Evolutionary conservation across 1,140 invertebrate genomes (phyloP), one percentile per base, ranked within the genome.

Genomic region (Argopecten irradians): DNA sequence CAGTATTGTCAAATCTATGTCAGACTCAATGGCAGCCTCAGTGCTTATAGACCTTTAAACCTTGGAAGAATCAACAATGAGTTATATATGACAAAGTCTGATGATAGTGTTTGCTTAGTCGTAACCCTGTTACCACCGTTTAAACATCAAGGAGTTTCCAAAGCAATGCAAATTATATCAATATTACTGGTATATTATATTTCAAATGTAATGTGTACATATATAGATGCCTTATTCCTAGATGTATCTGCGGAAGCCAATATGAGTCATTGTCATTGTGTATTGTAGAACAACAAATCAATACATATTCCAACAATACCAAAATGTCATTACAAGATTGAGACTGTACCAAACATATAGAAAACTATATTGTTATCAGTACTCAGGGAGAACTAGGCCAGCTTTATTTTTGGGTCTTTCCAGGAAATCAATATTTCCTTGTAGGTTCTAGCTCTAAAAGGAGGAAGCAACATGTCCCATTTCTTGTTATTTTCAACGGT

Each of bases 241-340:
- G 55, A 71, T 71, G 22, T 28, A 28, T n/a, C 55, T n/a, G 22
- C n/a, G n/a, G 55, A 16, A 71, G n/a, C 1, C 22, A 3, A 3
- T n/a, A 7, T 28, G 55, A 71, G 55, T 71, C 55, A 28, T 22
- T 71, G 28, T n/a, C 22, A n/a, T 71, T 71, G 11, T n/a, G 55
- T 71, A 71, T 28, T 28, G 22, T 71, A 71, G 55, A 71, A 2
- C 55, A 71, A 11, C 22, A 71, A 71, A 71, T 71, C 55, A 71
- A 71, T 71, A 71, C 55, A n/a, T 1, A 71, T n/a, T n/a, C 55
- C 55, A 71, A 71, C 55, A 71, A 71, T 71, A 71, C 28, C 55
- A 71, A 71, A 71, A 71, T 71, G 55, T 71, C 55, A 71, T 71
- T 71, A 71, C 55, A 71, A n/a, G 55, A 71, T 71, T 71, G 55